phyloP scores from a whole-genome alignment of 2,113 vertebrate species.

The Helogale parvula region DNA sequence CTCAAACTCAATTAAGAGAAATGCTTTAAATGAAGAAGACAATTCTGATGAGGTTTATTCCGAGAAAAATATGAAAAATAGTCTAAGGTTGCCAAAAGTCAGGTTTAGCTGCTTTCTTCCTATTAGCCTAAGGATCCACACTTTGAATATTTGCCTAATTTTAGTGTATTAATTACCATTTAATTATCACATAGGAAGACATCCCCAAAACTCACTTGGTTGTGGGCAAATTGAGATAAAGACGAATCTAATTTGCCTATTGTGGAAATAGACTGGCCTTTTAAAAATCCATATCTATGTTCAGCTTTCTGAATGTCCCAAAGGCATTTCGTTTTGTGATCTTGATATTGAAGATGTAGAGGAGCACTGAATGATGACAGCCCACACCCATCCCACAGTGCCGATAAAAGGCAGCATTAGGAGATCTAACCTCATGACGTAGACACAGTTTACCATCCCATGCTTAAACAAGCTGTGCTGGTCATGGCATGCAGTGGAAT shows the following conservation, averaged over 20 bases:
- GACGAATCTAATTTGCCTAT: slow-evolving; percentile 27
- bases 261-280: slow-evolving; percentile 21
- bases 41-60: slow-evolving; percentile 31
- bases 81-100: slow-evolving; percentile 10
- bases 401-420: background rate
- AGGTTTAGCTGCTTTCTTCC: background rate
- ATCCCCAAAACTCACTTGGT: slow-evolving; percentile 31
- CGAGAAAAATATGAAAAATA: slow-evolving; percentile 22
- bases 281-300: background rate
- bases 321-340: background rate
- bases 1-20: slow-evolving; percentile 49
- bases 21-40: slow-evolving; percentile 40
- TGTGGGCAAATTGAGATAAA: slow-evolving; percentile 30
- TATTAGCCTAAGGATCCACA: background rate
- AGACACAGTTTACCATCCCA: background rate
- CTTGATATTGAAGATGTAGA: background rate
- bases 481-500: background rate
- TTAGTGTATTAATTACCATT: slow-evolving; percentile 59
- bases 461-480: background rate
- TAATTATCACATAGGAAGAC: slow-evolving; percentile 34
- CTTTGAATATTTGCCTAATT: slow-evolving; percentile 44
- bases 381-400: background rate
- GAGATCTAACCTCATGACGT: background rate
- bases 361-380: background rate
- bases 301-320: slow-evolving; percentile 35